Evolutionary conservation across 2,113 vertebrate species (phyloP).

Genomic region (Laticauda laticaudata): DNA sequence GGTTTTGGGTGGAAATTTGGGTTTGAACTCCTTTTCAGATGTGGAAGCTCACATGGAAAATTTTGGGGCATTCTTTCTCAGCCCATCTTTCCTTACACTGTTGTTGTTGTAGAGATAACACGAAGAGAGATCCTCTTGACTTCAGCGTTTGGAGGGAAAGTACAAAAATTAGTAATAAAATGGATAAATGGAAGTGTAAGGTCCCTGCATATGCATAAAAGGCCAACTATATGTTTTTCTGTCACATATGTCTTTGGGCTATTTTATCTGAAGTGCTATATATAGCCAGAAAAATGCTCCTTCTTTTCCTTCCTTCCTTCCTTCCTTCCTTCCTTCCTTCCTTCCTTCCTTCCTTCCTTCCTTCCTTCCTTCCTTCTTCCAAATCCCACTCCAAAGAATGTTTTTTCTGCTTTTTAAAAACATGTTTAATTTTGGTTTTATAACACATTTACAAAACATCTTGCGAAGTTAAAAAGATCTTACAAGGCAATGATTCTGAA

Average conservation of each 20-base stretch:
- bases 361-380: too few relatives aligned
- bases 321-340: too few relatives aligned
- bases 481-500: too few relatives aligned
- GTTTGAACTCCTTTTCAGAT: background rate
- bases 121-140: background rate
- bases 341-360: background rate
- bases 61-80: background rate
- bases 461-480: background rate
- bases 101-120: background rate
- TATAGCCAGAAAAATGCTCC: background rate
- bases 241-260: background rate
- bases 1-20: background rate
- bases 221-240: background rate
- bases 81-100: background rate
- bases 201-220: background rate
- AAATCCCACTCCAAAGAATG: background rate
- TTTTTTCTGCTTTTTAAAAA: background rate
- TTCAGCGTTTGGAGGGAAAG: background rate
- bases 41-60: background rate
- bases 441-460: background rate
- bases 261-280: background rate
- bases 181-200: background rate
- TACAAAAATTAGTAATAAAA: background rate
- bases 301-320: too few relatives aligned
- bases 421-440: background rate